These are phyloP conservation scores for Zaprionus davidi DNA, from an alignment of 1,140 invertebrate genomes.

Conservation along the genomic window DNA sequence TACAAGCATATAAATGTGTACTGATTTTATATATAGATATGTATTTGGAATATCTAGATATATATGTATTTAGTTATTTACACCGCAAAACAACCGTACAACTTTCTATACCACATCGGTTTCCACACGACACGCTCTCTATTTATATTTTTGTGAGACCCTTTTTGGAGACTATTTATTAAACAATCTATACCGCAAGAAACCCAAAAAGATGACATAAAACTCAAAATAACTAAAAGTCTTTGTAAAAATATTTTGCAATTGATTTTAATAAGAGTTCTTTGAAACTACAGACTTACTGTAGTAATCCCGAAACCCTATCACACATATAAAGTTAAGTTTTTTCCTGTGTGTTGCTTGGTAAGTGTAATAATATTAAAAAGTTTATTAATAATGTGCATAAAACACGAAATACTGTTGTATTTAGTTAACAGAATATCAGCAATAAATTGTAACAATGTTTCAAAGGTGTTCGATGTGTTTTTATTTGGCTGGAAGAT, in stretches of 20 bases:
- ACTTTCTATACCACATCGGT: conserved; percentile 55
- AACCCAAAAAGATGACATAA: conserved; percentile 6
- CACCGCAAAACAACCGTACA: conserved; percentile 45
- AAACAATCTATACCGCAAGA: conserved; percentile 33
- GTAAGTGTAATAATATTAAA: conserved; percentile 41
- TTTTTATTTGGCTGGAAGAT: neutral
- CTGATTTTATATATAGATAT: conserved; percentile 75
- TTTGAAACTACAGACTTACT: conserved; percentile 15
- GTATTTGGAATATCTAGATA: conserved; percentile 44
- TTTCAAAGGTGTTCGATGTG: conserved; percentile 43
- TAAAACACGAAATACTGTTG: conserved; percentile 54
- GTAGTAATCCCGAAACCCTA: conserved; percentile 32
- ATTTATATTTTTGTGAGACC: conserved; percentile 74
- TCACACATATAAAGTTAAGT: conserved; percentile 24
- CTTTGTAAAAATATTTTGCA: conserved; percentile 28
- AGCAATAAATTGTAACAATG: conserved; percentile 73
- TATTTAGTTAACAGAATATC: conserved; percentile 72
- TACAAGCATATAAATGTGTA: conserved; percentile 72
- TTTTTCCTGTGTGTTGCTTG: conserved; percentile 50
- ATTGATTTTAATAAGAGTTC: conserved; percentile 36
- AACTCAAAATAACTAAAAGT: conserved; percentile 22
- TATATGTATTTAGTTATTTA: conserved; percentile 61
- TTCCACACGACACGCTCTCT: conserved; percentile 62
- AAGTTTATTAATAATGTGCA: conserved; percentile 31
- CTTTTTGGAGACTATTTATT: conserved; percentile 60